These are phyloP conservation scores for Caracal caracal DNA, from an alignment of 2,113 vertebrate species.

Conservation along the genomic window DNA sequence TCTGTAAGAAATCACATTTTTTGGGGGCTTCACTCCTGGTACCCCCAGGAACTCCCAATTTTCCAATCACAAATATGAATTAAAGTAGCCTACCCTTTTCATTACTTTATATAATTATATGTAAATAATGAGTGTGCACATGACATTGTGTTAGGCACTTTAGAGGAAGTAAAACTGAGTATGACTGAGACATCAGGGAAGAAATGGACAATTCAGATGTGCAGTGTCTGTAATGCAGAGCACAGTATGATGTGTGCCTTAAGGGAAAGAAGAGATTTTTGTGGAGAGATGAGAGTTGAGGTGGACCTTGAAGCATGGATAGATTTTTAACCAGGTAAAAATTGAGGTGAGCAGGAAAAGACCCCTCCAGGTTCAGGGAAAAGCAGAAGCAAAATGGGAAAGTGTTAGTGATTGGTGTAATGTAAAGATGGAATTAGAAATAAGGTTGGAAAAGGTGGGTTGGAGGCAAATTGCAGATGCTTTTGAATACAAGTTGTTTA, in stretches of 20 bases:
- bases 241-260: not conserved
- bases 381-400: not conserved
- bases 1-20: not conserved
- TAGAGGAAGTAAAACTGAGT: not conserved
- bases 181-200: not conserved
- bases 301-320: not conserved
- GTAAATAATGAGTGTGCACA: not conserved
- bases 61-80: not conserved
- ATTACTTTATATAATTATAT: not conserved
- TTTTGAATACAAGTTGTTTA: not conserved
- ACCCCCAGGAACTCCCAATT: not conserved
- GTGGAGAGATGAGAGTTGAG: not conserved
- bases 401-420: not conserved
- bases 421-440: not conserved
- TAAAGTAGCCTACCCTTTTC: not conserved
- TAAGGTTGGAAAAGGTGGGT: not conserved
- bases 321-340: not conserved
- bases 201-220: not conserved
- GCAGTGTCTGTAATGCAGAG: not conserved
- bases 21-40: not conserved
- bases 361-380: not conserved
- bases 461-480: slow-evolving; percentile 2
- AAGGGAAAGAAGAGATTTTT: slow-evolving; percentile 11
- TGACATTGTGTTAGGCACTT: not conserved
- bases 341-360: not conserved